Evolutionary conservation across 1,140 invertebrate genomes (phyloP).

Genomic region (Leptoteleia sp.): DNA sequence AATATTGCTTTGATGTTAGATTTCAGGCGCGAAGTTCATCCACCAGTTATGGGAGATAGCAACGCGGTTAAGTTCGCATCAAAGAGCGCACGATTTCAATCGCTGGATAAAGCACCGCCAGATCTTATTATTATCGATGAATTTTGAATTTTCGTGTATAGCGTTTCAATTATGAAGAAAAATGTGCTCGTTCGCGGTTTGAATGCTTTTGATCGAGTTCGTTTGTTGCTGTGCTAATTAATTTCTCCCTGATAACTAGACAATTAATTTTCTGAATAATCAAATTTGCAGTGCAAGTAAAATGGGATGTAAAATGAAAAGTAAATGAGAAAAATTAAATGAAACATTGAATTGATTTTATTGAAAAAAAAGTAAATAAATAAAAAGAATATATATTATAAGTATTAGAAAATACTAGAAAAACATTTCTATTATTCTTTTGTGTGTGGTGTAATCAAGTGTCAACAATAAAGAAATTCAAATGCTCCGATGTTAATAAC

Average conservation of each 20-base stretch:
- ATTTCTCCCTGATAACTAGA: not conserved
- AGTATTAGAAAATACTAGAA: too few relatives aligned
- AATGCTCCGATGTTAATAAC: too few relatives aligned
- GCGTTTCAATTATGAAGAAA: conserved; percentile 2
- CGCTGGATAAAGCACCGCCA: conserved; percentile 13
- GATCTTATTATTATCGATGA: conserved; percentile 34
- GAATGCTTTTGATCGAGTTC: not conserved
- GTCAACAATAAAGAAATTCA: too few relatives aligned
- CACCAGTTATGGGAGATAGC: conserved; percentile 9
- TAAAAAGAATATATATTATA: too few relatives aligned
- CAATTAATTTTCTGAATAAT: too few relatives aligned
- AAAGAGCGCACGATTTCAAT: conserved; percentile 46
- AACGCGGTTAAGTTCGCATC: conserved; percentile 30
- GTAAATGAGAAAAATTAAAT: too few relatives aligned
- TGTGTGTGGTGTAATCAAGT: too few relatives aligned
- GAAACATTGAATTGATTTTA: too few relatives aligned
- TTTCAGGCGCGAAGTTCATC: conserved; percentile 20
- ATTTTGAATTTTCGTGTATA: conserved; percentile 14
- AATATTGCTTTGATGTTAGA: conserved; percentile 48
- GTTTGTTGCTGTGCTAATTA: not conserved
- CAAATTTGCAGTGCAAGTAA: too few relatives aligned
- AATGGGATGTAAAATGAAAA: too few relatives aligned
- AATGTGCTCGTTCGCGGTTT: not conserved
- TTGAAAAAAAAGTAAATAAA: too few relatives aligned
- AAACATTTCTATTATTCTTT: too few relatives aligned